Conservation (phyloP, 2,888 invertebrate genomes). For the Leptinotarsa juncta region DNA sequence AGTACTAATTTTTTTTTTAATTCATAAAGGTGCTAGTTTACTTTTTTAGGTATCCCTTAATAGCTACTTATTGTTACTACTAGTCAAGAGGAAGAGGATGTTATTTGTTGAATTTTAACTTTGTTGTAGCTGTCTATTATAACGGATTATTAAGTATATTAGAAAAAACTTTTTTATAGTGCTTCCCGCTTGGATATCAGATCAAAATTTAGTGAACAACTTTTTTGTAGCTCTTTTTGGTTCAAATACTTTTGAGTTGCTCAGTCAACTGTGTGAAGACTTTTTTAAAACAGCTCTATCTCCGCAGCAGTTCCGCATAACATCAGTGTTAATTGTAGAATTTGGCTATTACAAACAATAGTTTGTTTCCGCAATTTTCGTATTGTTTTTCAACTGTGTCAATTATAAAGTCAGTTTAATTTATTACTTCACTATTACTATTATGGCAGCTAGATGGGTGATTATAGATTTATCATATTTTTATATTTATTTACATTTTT, state of each 20-base stretch:
- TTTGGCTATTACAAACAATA: neutral
- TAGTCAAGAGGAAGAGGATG: constrained; percentile 1
- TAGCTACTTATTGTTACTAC: constrained; percentile 8
- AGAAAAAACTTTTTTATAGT: neutral
- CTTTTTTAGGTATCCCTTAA: neutral
- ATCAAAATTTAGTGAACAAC: neutral
- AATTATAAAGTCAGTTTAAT: neutral
- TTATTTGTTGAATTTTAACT: neutral
- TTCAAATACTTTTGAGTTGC: neutral
- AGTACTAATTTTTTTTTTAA: neutral
- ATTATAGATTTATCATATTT: neutral
- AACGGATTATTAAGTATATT: neutral
- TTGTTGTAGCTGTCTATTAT: neutral
- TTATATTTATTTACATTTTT: constrained; percentile 6
- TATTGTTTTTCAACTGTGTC: neutral
- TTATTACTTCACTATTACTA: neutral
- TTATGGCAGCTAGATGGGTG: neutral
- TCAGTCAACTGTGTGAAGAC: neutral
- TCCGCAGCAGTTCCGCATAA: too few species aligned
- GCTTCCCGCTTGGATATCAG: neutral
- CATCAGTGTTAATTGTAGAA: too few species aligned
- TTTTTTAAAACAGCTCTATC: too few species aligned
- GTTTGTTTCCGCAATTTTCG: neutral
- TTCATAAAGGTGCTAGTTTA: constrained; percentile 4
- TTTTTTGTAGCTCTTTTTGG: neutral